These are phyloP conservation scores for Thyatira batis DNA, from an alignment of 2,888 invertebrate species.

Conservation along the genomic window DNA sequence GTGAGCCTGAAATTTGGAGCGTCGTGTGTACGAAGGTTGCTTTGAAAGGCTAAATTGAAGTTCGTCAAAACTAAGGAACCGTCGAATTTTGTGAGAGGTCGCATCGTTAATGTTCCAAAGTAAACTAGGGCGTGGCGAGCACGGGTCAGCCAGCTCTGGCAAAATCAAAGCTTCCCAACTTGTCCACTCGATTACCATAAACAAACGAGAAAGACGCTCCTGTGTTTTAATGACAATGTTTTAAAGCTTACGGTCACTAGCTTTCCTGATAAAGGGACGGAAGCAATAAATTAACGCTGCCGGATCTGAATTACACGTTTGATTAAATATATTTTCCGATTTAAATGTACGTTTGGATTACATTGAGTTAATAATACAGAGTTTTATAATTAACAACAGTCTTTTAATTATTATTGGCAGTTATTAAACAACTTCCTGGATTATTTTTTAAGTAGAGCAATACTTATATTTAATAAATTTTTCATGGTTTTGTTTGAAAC, in stretches of 20 bases:
- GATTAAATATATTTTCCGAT: conserved; percentile 7
- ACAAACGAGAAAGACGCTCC: conserved; percentile 75
- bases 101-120: conserved; percentile 60
- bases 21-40: conserved; percentile 37
- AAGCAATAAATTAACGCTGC: conserved; percentile 46
- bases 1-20: conserved; percentile 35
- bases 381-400: neutral
- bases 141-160: conserved; percentile 48
- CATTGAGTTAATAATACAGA: neutral
- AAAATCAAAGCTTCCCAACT: conserved; percentile 75
- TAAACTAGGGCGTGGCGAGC: conserved; percentile 61
- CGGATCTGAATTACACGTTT: conserved; percentile 36
- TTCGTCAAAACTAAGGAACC: conserved; percentile 57
- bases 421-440: no score
- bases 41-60: conserved; percentile 53
- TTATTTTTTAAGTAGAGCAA: no score
- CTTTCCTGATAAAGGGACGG: conserved; percentile 31
- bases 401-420: no score
- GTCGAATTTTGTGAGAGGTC: conserved; percentile 65
- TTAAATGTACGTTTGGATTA: neutral
- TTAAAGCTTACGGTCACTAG: conserved; percentile 51
- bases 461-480: no score
- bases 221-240: conserved; percentile 73
- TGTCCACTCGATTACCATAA: conserved; percentile 78
- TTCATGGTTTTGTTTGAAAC: no score